phyloP scores from a whole-genome alignment of 2,797 vertebrate genomes.

The Cercopithecus neglectus region DNA sequence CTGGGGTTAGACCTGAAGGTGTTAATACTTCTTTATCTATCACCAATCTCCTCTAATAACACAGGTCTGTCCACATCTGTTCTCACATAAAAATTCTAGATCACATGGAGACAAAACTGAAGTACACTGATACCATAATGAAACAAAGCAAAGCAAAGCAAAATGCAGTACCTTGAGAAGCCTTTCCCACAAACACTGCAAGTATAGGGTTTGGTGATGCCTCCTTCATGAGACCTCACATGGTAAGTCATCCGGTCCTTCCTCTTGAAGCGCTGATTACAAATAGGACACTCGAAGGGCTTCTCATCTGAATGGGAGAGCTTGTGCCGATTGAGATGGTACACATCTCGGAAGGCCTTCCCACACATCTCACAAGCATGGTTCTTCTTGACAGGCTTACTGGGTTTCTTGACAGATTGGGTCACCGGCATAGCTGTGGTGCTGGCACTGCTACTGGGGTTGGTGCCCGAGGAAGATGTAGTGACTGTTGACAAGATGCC shows the following conservation, averaged over 20 bases:
- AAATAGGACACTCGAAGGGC: slow-evolving; percentile 98
- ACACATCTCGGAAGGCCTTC: slow-evolving; percentile 97
- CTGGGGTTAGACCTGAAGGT: slow-evolving; percentile 53
- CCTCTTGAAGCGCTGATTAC: slow-evolving; percentile 98
- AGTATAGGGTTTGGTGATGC: slow-evolving; percentile 98
- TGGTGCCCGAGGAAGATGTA: slow-evolving; percentile 92
- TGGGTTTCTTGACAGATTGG: slow-evolving; percentile 92
- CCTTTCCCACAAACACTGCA: slow-evolving; percentile 99
- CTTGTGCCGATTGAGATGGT: slow-evolving; percentile 98
- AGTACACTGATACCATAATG: slow-evolving; percentile 73
- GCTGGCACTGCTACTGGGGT: slow-evolving; percentile 87
- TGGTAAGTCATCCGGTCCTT: slow-evolving; percentile 99
- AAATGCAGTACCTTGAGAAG: slow-evolving; percentile 93
- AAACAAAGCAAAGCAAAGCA: slow-evolving; percentile 52
- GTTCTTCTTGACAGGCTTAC: slow-evolving; percentile 98
- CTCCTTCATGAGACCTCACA: slow-evolving; percentile 97
- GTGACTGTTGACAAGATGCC: slow-evolving; percentile 96
- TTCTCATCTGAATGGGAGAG: slow-evolving; percentile 98
- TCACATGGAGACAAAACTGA: slow-evolving; percentile 73
- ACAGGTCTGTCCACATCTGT: slow-evolving; percentile 36
- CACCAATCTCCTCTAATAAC: slow-evolving; percentile 61
- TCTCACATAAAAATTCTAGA: slow-evolving; percentile 25
- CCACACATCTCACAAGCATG: slow-evolving; percentile 98
- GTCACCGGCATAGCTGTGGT: slow-evolving; percentile 87
- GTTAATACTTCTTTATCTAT: slow-evolving; percentile 64